Conservation (phyloP, 2,888 invertebrate species). For the Hypolimnas misippus region DNA sequence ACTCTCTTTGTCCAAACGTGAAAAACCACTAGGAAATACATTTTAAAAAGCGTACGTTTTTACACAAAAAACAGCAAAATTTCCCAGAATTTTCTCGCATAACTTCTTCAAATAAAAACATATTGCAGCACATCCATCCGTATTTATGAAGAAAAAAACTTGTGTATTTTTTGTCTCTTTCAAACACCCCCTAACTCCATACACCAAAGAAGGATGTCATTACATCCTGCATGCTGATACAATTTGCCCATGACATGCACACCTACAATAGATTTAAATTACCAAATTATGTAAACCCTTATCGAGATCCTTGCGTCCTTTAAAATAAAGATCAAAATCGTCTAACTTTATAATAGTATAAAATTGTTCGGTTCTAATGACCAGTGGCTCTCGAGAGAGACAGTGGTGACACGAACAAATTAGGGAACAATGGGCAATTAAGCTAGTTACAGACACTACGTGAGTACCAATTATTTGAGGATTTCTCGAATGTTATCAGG, state of each 20-base stretch:
- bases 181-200: neutral
- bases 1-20: neutral
- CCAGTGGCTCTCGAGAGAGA: slow-evolving; percentile 51
- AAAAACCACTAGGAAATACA: neutral
- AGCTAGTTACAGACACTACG: slow-evolving; percentile 45
- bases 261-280: slow-evolving; percentile 19
- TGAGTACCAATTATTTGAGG: slow-evolving; percentile 50
- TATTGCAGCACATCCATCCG: slow-evolving; percentile 5
- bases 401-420: slow-evolving; percentile 58
- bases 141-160: slow-evolving; percentile 15
- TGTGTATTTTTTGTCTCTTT: slow-evolving; percentile 12
- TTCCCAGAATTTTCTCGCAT: slow-evolving; percentile 2
- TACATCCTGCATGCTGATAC: slow-evolving; percentile 24
- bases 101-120: slow-evolving; percentile 19
- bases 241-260: slow-evolving; percentile 34
- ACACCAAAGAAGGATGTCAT: slow-evolving; percentile 27
- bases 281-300: neutral
- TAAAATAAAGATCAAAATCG: slow-evolving; percentile 16
- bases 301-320: neutral
- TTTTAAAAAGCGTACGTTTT: neutral
- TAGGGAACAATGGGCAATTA: slow-evolving; percentile 60
- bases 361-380: slow-evolving; percentile 46
- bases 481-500: slow-evolving; percentile 42
- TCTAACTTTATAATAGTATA: neutral
- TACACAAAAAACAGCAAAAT: slow-evolving; percentile 1